Base-by-base conservation (phyloP, 2,888 invertebrate species). In the Ochropacha duplaris region DNA sequence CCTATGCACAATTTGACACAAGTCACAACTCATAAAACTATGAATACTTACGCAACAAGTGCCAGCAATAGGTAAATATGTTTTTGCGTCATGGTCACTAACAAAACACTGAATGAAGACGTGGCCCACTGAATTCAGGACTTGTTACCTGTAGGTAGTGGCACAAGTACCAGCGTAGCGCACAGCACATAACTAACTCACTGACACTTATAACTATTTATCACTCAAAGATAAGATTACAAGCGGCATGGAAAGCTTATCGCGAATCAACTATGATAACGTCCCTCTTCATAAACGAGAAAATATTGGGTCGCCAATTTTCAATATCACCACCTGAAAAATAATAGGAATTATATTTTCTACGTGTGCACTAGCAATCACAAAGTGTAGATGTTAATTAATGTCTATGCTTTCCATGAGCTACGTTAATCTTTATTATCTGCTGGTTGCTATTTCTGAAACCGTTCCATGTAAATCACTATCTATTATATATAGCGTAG, bases 201-300 rank as follows among this genome's bases (percentile, higher is more conserved):
- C 92, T 92, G 90, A 90, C 89, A 90, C 91, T 90, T 90, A 89
- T 87, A 89, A 87, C 89, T 87, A 86, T 87, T 44, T 92, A 92
- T 92, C 92, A 90, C 84, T 86, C 82, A 83, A 81, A 87, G 92
- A 92, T 92, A 92, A 92, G 90, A 91, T 88, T 89, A 88, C 85
- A 77, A 74, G 79, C 84, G 83, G 87, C 86, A 88, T 87, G 82
- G 86, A 82, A 73, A 82, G 84, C 89, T 92, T 92, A 92, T 92
- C 91, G 78, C 85, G 86, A 90, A 89, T 90, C 90, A 87, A 84
- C 79, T 71, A 77, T 74, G 90, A 91, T 92, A 90, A 88, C 86
- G 79, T 74, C 70, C 72, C 72, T 81, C 83, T 80, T 86, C 83
- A 85, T 81, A 84, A 79, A 86, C 76, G 77, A 78, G 76, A 82